Base-by-base conservation (phyloP, 2,113 vertebrate genomes). In the Rhabdomys dilectus region DNA sequence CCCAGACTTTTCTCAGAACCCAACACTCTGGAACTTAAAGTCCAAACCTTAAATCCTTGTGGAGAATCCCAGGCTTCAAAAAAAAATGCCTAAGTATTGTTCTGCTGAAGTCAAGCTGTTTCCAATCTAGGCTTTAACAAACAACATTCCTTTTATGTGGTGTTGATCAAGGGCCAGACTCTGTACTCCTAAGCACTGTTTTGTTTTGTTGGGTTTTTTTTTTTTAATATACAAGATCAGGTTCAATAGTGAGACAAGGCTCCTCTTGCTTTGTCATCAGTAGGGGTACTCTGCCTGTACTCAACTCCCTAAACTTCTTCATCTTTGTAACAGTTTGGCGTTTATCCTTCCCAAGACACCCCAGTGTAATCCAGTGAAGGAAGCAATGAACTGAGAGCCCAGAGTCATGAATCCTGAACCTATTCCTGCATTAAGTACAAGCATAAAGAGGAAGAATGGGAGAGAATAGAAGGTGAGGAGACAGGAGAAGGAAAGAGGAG, bases 81-180 rank as follows among this genome's bases (percentile, higher is more conserved):
- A 92, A 93, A 92, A 95, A 81, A 62, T 75, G 92, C 91, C 89
- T 56, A 76, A 91, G 42, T 42, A 68, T 72, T 89, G 51, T 76
- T 0, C 42, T 73, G n/a, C 73, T 1, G 0, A 31, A 92, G 89
- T 48, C 91, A 97, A 96, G 34, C 84, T 94, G 96, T 96, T 98
- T 97, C 45, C 8, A 77, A 93, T 88, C 64, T 93, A 93, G 60
- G 2, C n/a, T 98, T 97, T 97, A 94, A 94, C 96, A 98, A 98
- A 97, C 87, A 96, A 24, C 87, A 64, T 97, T 97, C 93, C 77
- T 64, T 90, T 97, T 26, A 87, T 89, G 95, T 92, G 91, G 80
- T 88, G 88, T 64, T 97, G 97, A 95, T 92, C 1, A 78, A 92
- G 81, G 90, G 97, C 98, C 98, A 98, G 68, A 10, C 97, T 94